Conservation (phyloP, 2,113 vertebrate species). For the Ailurus styani region DNA sequence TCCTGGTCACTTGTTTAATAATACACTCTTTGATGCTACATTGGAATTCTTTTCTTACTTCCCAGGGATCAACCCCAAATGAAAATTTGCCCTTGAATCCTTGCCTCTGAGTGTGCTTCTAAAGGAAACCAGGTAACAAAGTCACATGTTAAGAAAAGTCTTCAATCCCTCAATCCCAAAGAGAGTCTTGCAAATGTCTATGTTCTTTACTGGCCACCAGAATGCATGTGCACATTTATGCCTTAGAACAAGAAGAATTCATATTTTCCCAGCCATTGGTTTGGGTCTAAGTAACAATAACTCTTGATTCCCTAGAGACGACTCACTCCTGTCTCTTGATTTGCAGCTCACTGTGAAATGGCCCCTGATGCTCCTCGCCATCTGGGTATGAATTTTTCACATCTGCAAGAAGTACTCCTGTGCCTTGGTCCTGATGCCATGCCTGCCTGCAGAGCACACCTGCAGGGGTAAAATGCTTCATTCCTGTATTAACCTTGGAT, state of each 20-base stretch:
- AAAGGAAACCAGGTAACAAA: background rate
- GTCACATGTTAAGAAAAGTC: background rate
- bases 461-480: background rate
- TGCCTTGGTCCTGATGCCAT: background rate
- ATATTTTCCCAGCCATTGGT: background rate
- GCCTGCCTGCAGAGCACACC: background rate
- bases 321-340: background rate
- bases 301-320: background rate
- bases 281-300: background rate
- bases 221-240: background rate
- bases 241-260: background rate
- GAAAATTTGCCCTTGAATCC: background rate
- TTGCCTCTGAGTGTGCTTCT: background rate
- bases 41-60: background rate
- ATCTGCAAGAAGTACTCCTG: background rate
- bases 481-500: background rate
- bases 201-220: background rate
- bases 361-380: background rate
- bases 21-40: too few relatives aligned
- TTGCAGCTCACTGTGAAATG: background rate
- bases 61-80: background rate
- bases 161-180: background rate
- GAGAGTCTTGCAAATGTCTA: background rate
- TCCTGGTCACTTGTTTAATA: background rate
- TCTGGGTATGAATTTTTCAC: background rate